Evolutionary conservation across 2,888 invertebrate genomes (phyloP).

Genomic region (Amiota minor): DNA sequence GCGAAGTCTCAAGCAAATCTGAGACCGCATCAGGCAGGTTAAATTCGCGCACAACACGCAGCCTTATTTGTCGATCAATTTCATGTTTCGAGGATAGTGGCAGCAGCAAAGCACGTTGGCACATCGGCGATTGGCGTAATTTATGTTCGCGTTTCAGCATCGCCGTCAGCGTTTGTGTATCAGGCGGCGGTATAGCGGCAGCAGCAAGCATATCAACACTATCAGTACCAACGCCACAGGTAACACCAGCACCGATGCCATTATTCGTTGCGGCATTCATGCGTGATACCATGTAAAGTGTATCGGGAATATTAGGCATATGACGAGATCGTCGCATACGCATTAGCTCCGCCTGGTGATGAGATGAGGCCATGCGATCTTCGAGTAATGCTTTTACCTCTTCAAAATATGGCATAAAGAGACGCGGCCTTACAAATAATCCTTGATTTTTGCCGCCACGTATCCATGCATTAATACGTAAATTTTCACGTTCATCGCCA

Average conservation of each 20-base stretch:
- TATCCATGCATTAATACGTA: slow-evolving; percentile 86
- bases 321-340: slow-evolving; percentile 82
- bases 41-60: slow-evolving; percentile 94
- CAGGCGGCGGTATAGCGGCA: slow-evolving; percentile 83
- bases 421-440: slow-evolving; percentile 86
- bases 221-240: slow-evolving; percentile 70
- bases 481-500: slow-evolving; percentile 80
- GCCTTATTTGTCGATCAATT: slow-evolving; percentile 84
- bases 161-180: slow-evolving; percentile 82
- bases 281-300: slow-evolving; percentile 86
- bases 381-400: slow-evolving; percentile 91
- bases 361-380: slow-evolving; percentile 82
- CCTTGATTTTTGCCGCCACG: slow-evolving; percentile 82
- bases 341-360: slow-evolving; percentile 84
- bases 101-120: slow-evolving; percentile 84
- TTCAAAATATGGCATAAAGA: slow-evolving; percentile 95
- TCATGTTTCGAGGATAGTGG: slow-evolving; percentile 85
- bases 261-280: slow-evolving; percentile 68
- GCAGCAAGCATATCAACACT: slow-evolving; percentile 80
- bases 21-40: slow-evolving; percentile 92
- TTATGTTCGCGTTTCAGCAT: slow-evolving; percentile 91
- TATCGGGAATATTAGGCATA: slow-evolving; percentile 91
- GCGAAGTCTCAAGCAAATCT: slow-evolving; percentile 80
- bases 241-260: slow-evolving; percentile 58
- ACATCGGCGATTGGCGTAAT: slow-evolving; percentile 84